Base-by-base conservation (phyloP, 2,797 vertebrate species). In the Euthynnus affinis region DNA sequence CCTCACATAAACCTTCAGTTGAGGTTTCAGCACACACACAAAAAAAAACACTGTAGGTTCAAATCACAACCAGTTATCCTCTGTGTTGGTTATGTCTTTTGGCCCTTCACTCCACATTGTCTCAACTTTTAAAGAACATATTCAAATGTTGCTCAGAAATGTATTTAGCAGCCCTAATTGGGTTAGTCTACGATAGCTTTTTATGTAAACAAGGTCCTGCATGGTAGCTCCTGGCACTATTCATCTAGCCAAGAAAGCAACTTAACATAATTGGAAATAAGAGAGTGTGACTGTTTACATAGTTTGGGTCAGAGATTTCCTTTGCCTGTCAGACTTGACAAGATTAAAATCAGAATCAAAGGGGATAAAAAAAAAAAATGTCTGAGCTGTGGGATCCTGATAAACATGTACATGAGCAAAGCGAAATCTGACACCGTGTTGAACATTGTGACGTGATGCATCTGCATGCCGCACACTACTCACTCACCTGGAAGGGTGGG, bases 401-500 rank as follows among this genome's bases (percentile, higher is more conserved):
- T 61, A 57, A 15, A 68, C n/a, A 17, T 9, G 29, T 44, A 61
- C 85, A 52, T 65, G 4, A 82, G 44, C 57, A 27, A 76, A 25
- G 59, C 74, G 71, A 77, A 82, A 84, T 20, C 2, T 29, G 78
- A 86, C 69, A 59, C 68, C 6, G 1, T 23, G 58, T 2, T 37
- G 27, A 22, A 8, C 27, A 7, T 9, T n/a, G 9, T 25, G 48
- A 22, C 7, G 7, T 14, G 18, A 56, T 1, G 7, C 9, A 20
- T 52, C n/a, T 44, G 42, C 9, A 18, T 61, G 27, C 44, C 1
- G 12, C 40, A 51, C 27, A 27, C 34, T n/a, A 29, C 27, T 29
- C 27, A 34, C 92, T 67, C 61, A 99, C 98, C 97, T 92, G 98
- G 97, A 25, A 99, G 87, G 0, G 82, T 0, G 0, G 98, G 98